Conservation (phyloP, 2,888 invertebrate genomes). For the Hofmannophila pseudospretella region DNA sequence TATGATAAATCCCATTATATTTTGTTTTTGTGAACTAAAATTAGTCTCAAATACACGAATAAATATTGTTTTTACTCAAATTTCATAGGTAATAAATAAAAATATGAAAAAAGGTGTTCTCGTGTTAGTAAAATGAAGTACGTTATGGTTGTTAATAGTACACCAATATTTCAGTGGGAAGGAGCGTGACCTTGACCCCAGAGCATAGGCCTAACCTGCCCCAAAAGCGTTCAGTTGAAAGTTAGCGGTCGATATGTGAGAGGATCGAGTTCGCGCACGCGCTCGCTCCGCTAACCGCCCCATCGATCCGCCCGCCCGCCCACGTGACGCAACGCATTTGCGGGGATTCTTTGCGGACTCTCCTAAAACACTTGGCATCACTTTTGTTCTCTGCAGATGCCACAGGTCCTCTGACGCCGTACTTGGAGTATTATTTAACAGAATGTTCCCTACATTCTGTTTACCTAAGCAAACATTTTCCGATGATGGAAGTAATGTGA, state of each 20-base stretch:
- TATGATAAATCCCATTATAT: too few relatives aligned
- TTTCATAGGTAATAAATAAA: too few relatives aligned
- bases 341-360: conserved; percentile 68
- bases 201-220: conserved; percentile 78
- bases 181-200: conserved; percentile 74
- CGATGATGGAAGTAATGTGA: too few relatives aligned
- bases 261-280: conserved; percentile 64
- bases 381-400: conserved; percentile 10
- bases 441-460: too few relatives aligned
- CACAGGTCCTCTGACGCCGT: conserved; percentile 5
- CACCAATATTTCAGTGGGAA: conserved; percentile 36
- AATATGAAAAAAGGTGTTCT: too few relatives aligned
- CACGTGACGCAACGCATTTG: conserved; percentile 75
- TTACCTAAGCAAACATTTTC: too few relatives aligned
- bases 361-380: conserved; percentile 23
- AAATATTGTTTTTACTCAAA: too few relatives aligned
- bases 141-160: not conserved
- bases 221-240: conserved; percentile 70
- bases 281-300: conserved; percentile 45
- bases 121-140: not conserved
- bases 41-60: too few relatives aligned
- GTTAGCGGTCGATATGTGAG: conserved; percentile 67
- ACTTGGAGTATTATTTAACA: too few relatives aligned
- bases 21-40: too few relatives aligned
- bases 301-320: conserved; percentile 71